Base-by-base conservation (phyloP, 1,140 invertebrate genomes). In the Spodoptera frugiperda region DNA sequence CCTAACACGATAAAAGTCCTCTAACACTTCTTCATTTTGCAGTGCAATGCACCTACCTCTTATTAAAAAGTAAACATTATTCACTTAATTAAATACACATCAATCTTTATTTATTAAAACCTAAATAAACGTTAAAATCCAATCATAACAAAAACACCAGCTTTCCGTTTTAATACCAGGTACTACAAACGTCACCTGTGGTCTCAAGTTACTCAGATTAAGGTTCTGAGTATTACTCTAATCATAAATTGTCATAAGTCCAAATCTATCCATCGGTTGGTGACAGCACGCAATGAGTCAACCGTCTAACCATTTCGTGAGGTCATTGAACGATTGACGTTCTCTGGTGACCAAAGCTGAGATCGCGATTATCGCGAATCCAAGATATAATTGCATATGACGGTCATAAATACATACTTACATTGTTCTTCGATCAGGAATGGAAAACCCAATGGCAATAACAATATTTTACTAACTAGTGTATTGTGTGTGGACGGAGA, bases 271-370 rank as follows among this genome's bases (percentile, higher is more conserved):
- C 33, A 2, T 11, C 2, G 30, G 44, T 17, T 61, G 33, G 33
- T 44, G 33, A 19, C 57, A 30, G 53, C 17, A 8, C 51, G 17
- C 21, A 5, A 44, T 46, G 15, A 63, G 15, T 46, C 59, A 19
- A 11, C 15, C 30, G 57, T 25, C 15, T 33, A 19, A 11, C 30
- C 33, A 15, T 9, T 44, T 12, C 9, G 30, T 39, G 33, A 8
- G 59, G 59, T 19, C 59, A 63, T 19, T 11, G 59, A 17, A 25
- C 59, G 59, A 17, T 44, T 44, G 33, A 44, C 33, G 59, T 44
- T 44, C 4, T 19, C n/a, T 1, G 5, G 3, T 63, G 15, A 12
- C 59, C 33, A 44, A 44, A 44, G 59, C 5, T 39, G 44, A 19
- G 15, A 44, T 63, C n/a, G n/a, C n/a, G n/a, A n/a, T n/a, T n/a